Evolutionary conservation across 1,140 invertebrate species (phyloP).

Genomic region (Metaphire vulgaris): DNA sequence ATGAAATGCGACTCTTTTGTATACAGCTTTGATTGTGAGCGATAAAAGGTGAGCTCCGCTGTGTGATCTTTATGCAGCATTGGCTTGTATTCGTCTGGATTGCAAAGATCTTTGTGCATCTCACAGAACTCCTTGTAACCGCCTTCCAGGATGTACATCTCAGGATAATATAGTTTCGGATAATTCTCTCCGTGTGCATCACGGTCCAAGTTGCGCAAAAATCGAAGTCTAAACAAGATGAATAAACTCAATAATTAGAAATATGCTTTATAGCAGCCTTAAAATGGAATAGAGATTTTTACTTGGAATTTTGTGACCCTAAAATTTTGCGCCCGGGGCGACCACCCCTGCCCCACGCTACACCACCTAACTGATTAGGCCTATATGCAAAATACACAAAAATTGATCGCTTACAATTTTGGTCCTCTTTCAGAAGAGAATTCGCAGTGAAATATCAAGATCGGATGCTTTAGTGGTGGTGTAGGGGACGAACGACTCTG

Average conservation of each 20-base stretch:
- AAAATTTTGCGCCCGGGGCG: no score
- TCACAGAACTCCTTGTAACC: conserved; percentile 88
- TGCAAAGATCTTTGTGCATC: conserved; percentile 47
- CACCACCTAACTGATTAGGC: no score
- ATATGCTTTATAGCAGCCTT: no score
- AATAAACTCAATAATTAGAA: not conserved
- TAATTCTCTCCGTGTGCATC: conserved; percentile 74
- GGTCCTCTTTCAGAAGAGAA: conserved; percentile 89
- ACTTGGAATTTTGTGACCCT: no score
- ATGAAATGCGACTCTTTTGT: no score
- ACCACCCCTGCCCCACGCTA: no score
- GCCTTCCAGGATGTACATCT: conserved; percentile 86
- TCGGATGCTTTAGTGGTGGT: not conserved
- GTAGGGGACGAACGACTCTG: not conserved
- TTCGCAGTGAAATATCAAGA: conserved; percentile 92
- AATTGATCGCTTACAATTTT: conserved; percentile 60
- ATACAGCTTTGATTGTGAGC: not conserved
- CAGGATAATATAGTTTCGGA: conserved; percentile 81
- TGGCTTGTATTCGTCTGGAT: conserved; percentile 1
- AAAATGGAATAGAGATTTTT: no score
- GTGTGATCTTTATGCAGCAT: conserved; percentile 9
- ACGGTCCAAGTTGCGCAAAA: conserved; percentile 75
- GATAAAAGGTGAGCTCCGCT: not conserved
- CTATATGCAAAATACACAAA: no score
- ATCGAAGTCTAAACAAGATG: conserved; percentile 52